Evolutionary conservation across 2,113 vertebrate species (phyloP).

Genomic region (Neodontobutis hainanensis): DNA sequence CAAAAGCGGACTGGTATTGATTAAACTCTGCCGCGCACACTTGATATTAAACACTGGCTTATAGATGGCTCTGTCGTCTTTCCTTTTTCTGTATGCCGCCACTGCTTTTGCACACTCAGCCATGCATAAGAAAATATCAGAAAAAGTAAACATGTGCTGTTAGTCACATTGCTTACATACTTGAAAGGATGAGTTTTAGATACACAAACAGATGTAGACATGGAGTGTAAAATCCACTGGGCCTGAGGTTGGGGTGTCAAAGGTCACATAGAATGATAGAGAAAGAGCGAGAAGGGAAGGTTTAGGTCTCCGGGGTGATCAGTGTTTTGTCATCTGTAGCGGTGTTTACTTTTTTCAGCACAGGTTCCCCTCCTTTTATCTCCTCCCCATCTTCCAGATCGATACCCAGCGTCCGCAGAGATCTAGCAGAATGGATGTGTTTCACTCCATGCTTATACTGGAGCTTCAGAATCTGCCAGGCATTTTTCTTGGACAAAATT

Average conservation of each 20-base stretch:
- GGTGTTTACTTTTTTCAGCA: slow-evolving; percentile 83
- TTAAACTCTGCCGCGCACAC: slow-evolving; percentile 93
- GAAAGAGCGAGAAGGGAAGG: slow-evolving; percentile 64
- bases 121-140: background rate
- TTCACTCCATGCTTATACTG: slow-evolving; percentile 57
- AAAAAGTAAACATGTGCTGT: slow-evolving; percentile 1
- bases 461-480: slow-evolving; percentile 63
- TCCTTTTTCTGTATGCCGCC: slow-evolving; percentile 26
- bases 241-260: slow-evolving; percentile 52
- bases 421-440: slow-evolving; percentile 77
- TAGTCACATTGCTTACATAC: background rate
- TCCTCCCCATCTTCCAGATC: slow-evolving; percentile 78
- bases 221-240: slow-evolving; percentile 16
- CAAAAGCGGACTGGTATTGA: slow-evolving; percentile 97
- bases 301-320: slow-evolving; percentile 83
- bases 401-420: slow-evolving; percentile 80
- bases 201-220: slow-evolving; percentile 16
- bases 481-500: slow-evolving; percentile 6
- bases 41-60: slow-evolving; percentile 96
- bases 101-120: slow-evolving; percentile 21
- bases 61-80: slow-evolving; percentile 72
- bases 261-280: slow-evolving; percentile 64
- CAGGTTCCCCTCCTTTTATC: slow-evolving; percentile 69
- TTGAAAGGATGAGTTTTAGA: background rate
- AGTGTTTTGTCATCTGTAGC: slow-evolving; percentile 92